Percentiles rank a stretch among this genome's conserved stretches.
Conservation (phyloP, 2,797 vertebrate species). For the Lophotriccus pileatus region DNA sequence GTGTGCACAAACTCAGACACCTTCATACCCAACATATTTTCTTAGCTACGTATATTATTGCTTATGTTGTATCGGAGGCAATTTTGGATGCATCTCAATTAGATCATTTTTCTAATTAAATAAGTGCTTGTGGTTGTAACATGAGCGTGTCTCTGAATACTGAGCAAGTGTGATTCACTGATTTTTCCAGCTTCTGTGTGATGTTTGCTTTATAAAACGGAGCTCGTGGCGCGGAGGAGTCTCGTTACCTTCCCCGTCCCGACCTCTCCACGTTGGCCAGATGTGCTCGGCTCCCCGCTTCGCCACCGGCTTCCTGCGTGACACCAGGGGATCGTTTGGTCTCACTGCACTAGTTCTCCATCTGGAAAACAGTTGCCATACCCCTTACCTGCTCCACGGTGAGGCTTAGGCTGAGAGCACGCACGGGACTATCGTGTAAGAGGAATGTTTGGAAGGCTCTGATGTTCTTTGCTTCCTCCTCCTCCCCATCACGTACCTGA, state of each 20-base stretch:
- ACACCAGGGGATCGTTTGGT: neutral
- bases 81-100: conserved; percentile 45
- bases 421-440: neutral
- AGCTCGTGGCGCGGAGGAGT: neutral
- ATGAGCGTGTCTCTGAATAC: neutral
- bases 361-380: neutral
- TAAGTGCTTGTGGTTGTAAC: conserved; percentile 43
- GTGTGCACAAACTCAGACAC: accelerated
- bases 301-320: neutral
- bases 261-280: neutral
- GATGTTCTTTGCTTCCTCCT: neutral
- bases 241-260: neutral
- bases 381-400: neutral
- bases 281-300: neutral
- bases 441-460: neutral
- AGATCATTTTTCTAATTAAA: conserved; percentile 61
- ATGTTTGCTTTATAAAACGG: neutral
- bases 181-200: neutral
- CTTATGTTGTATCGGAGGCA: neutral
- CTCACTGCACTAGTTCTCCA: neutral
- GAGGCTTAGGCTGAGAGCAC: neutral
- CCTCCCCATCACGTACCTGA: neutral
- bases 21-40: neutral
- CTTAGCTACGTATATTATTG: neutral
- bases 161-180: conserved; percentile 3